phyloP scores from a whole-genome alignment of 2,797 vertebrate genomes.

The Poliocrania exsul region DNA sequence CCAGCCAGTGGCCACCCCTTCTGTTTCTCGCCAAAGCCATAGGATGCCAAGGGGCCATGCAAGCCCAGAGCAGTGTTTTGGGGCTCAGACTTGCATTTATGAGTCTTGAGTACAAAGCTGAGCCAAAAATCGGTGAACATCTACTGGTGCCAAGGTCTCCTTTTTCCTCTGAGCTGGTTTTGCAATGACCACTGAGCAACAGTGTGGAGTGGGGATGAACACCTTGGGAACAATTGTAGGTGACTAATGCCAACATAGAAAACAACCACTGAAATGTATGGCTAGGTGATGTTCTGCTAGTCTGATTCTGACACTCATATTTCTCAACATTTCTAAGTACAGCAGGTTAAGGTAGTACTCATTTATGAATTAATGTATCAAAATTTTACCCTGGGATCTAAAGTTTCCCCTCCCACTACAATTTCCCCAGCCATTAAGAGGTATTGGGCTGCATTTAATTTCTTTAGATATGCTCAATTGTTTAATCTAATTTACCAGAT shows the following conservation, averaged over 20 bases:
- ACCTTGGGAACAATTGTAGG: neutral
- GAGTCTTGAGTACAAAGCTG: neutral
- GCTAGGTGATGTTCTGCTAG: neutral
- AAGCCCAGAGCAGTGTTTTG: accelerated
- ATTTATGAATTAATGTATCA: neutral
- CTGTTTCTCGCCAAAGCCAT: neutral
- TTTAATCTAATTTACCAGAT: conserved; percentile 31
- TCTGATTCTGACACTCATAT: neutral
- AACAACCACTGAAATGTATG: neutral
- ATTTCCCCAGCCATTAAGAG: neutral
- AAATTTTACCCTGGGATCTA: neutral
- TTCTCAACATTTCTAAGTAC: neutral
- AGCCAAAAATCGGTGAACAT: neutral
- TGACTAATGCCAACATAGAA: neutral
- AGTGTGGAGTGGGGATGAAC: accelerated
- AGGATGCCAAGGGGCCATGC: no score
- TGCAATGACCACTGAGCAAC: accelerated
- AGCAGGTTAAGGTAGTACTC: neutral
- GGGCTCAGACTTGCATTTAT: neutral
- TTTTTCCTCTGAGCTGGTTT: neutral
- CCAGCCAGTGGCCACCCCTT: accelerated
- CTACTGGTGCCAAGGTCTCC: accelerated
- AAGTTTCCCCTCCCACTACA: neutral
- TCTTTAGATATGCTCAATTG: conserved; percentile 16
- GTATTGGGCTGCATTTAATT: conserved; percentile 23